These are phyloP conservation scores for Leucoptera coffeella DNA, from an alignment of 2,888 invertebrate genomes.

Conservation along the genomic window DNA sequence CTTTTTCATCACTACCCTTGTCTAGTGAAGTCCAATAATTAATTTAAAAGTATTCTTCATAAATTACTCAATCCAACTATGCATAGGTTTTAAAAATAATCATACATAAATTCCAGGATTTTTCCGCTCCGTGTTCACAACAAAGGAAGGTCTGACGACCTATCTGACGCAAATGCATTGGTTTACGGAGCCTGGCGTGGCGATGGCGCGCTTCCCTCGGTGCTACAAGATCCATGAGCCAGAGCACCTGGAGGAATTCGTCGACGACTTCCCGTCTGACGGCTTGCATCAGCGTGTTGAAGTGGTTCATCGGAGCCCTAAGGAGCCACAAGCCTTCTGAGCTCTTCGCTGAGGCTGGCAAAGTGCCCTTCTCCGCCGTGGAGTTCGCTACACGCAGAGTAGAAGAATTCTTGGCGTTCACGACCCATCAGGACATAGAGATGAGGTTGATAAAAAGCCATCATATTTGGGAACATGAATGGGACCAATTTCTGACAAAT, in stretches of 20 bases:
- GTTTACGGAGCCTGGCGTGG: conserved; percentile 76
- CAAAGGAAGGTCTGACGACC: conserved; percentile 81
- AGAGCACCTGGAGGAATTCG: conserved; percentile 75
- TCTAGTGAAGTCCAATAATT: conserved; percentile 1
- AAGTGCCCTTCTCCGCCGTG: conserved; percentile 67
- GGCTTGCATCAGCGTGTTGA: conserved; percentile 77
- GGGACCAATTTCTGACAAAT: conserved; percentile 78
- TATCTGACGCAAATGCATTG: conserved; percentile 79
- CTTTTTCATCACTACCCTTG: too few species aligned
- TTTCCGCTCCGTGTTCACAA: conserved; percentile 82
- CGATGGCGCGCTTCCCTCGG: conserved; percentile 77
- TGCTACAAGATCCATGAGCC: conserved; percentile 79
- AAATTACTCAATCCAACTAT: too few species aligned
- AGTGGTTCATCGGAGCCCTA: conserved; percentile 63
- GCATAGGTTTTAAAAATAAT: not conserved
- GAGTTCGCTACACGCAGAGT: conserved; percentile 79
- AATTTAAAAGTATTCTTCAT: too few species aligned
- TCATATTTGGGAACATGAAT: conserved; percentile 76
- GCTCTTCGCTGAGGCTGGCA: conserved; percentile 53
- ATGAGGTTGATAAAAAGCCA: conserved; percentile 60
- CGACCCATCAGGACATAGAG: conserved; percentile 71
- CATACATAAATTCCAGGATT: conserved; percentile 46
- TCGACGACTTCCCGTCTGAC: conserved; percentile 87
- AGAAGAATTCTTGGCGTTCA: conserved; percentile 67
- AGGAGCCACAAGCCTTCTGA: conserved; percentile 43